These are phyloP conservation scores for Drosophila equinoxialis DNA, from an alignment of 1,140 invertebrate genomes.

Conservation along the genomic window DNA sequence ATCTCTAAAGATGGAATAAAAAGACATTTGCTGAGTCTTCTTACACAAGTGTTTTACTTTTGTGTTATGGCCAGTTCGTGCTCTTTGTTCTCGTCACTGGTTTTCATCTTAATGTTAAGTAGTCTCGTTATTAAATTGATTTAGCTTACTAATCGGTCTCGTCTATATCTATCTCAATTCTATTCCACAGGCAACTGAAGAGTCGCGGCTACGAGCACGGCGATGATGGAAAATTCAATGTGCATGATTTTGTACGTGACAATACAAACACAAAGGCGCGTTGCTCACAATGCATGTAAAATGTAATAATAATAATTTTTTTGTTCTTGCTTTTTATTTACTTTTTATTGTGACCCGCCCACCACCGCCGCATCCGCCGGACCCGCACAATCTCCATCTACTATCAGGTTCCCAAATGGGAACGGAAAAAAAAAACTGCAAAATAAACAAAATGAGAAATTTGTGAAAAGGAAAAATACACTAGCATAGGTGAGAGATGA, in stretches of 20 bases:
- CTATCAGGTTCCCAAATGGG: background rate
- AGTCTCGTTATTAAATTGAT: background rate
- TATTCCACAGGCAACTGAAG: conserved; percentile 86
- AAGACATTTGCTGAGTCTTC: too few species aligned
- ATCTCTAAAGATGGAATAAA: too few species aligned
- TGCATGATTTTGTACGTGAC: conserved; percentile 88
- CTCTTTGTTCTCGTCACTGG: background rate
- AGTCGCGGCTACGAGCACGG: conserved; percentile 84
- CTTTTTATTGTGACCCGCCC: background rate
- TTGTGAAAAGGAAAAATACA: conserved; percentile 49
- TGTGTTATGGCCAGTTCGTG: too few species aligned
- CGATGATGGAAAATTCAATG: conserved; percentile 87
- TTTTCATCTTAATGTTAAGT: background rate
- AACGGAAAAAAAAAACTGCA: conserved; percentile 3
- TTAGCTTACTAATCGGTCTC: background rate
- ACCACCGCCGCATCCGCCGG: conserved; percentile 17
- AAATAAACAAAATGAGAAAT: conserved; percentile 44
- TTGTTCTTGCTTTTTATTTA: background rate
- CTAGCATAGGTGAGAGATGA: conserved; percentile 44
- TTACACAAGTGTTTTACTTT: too few species aligned
- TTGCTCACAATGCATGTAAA: conserved; percentile 84
- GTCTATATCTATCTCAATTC: conserved; percentile 7
- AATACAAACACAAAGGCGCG: conserved; percentile 85
- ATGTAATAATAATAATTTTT: conserved; percentile 32
- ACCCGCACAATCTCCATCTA: background rate